Conservation (phyloP, 1,140 invertebrate species). For the Andricus grossulariae region DNA sequence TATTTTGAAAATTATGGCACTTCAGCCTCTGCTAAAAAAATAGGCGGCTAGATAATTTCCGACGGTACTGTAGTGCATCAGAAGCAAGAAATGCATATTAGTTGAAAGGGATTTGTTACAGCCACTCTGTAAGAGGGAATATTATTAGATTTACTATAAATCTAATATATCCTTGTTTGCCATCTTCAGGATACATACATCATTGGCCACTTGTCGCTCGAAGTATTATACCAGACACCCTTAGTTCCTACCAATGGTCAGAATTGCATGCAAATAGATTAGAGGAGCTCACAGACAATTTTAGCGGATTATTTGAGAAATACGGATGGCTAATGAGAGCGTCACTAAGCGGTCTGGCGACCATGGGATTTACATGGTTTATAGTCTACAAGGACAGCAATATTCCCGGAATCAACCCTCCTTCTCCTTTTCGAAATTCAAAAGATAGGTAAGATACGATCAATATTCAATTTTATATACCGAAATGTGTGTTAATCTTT, state of each 20-base stretch:
- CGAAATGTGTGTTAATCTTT: too few relatives aligned
- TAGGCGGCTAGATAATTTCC: too few relatives aligned
- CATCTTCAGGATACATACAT: constrained; percentile 29
- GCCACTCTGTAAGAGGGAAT: constrained; percentile 13
- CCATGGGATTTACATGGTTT: constrained; percentile 64
- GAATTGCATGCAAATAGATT: background rate
- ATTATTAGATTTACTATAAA: constrained; percentile 28
- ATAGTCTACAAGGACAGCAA: constrained; percentile 71
- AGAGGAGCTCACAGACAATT: background rate
- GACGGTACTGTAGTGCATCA: background rate
- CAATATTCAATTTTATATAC: background rate
- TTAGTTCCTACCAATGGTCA: background rate
- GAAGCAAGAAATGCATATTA: background rate
- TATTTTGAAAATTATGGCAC: too few relatives aligned
- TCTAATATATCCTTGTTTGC: constrained; percentile 32
- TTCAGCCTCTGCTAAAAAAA: too few relatives aligned
- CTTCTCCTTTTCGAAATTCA: constrained; percentile 57
- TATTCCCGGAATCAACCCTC: constrained; percentile 64
- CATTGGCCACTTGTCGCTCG: background rate
- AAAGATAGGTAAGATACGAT: constrained; percentile 51
- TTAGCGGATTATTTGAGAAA: constrained; percentile 39
- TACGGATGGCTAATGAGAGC: constrained; percentile 65
- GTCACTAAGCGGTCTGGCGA: constrained; percentile 55
- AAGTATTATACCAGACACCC: background rate
- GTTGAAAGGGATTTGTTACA: constrained; percentile 18